Evolutionary conservation across 2,888 invertebrate genomes (phyloP).

Genomic region (Temnothorax ravouxi): DNA sequence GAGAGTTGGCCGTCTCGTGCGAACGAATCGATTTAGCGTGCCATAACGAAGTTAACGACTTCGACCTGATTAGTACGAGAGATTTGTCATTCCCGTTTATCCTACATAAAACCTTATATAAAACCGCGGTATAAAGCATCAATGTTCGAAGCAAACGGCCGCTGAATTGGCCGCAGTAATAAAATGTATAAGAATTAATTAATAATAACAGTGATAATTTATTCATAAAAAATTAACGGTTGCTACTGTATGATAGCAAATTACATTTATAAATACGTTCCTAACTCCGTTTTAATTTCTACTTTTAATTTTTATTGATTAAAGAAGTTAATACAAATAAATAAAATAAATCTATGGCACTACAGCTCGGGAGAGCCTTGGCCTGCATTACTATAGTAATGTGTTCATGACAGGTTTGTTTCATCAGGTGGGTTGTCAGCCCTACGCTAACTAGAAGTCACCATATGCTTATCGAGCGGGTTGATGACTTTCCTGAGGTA

Average conservation of each 20-base stretch:
- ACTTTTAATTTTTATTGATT: too few species aligned
- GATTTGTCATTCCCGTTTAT: constrained; percentile 23
- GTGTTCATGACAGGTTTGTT: too few species aligned
- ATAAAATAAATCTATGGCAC: too few species aligned
- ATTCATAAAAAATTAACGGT: neutral
- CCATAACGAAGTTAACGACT: constrained; percentile 73
- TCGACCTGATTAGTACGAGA: constrained; percentile 66
- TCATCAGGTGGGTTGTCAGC: too few species aligned
- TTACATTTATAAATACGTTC: neutral
- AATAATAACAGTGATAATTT: neutral
- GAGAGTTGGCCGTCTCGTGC: constrained; percentile 55
- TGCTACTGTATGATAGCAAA: neutral
- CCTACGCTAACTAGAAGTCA: too few species aligned
- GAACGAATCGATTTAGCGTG: constrained; percentile 66
- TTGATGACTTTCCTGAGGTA: too few species aligned
- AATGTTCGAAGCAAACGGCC: neutral
- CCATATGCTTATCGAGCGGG: too few species aligned
- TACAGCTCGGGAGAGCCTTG: too few species aligned
- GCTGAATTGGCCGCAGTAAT: neutral
- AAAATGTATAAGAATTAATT: constrained; percentile 8
- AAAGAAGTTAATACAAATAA: too few species aligned
- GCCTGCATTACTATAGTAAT: too few species aligned
- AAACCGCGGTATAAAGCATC: neutral
- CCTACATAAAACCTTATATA: neutral
- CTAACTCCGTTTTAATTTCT: neutral